These are phyloP conservation scores for Lasioglossum baleicum DNA, from an alignment of 1,140 invertebrate genomes.

Conservation along the genomic window DNA sequence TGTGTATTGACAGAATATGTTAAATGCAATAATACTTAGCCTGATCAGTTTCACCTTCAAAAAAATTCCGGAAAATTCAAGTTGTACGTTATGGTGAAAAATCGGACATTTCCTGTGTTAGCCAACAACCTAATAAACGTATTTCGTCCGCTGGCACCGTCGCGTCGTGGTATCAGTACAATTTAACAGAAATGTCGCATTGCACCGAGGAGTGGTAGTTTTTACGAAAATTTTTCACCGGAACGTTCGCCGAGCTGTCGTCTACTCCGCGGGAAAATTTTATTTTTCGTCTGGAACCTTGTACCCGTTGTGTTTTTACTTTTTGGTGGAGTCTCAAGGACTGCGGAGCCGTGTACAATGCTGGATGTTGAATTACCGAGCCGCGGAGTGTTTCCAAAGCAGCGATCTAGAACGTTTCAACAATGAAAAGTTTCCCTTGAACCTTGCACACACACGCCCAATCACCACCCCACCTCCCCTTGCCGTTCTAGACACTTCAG, in stretches of 20 bases:
- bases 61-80: no score
- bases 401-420: background rate
- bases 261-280: background rate
- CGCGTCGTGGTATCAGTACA: no score
- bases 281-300: slow-evolving; percentile 1
- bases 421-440: background rate
- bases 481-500: no score
- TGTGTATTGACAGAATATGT: no score
- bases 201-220: background rate
- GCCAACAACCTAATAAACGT: no score
- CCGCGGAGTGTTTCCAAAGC: slow-evolving; percentile 1
- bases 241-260: background rate
- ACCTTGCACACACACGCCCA: background rate
- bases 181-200: background rate
- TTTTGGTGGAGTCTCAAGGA: background rate
- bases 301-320: background rate
- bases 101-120: no score
- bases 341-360: background rate
- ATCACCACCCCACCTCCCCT: no score
- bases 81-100: no score
- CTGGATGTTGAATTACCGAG: background rate
- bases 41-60: no score
- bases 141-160: no score
- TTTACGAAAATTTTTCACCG: background rate
- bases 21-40: no score